Evolutionary conservation across 2,888 invertebrate genomes (phyloP).

Genomic region (Pyrrhia umbra): DNA sequence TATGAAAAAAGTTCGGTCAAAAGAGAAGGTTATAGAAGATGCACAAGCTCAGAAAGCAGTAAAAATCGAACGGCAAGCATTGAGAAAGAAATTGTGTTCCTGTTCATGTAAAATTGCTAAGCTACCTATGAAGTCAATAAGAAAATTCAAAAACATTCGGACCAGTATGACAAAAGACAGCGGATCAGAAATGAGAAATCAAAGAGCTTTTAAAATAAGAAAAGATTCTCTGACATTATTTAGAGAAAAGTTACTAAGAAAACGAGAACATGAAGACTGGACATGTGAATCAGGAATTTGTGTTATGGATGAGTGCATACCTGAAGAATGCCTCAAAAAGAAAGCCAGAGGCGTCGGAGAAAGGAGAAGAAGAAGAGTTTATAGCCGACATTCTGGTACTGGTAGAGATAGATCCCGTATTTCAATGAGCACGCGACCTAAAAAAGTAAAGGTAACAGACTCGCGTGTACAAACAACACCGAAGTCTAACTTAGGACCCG

Average conservation of each 20-base stretch:
- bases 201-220: slow-evolving; percentile 61
- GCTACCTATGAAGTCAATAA: slow-evolving; percentile 42
- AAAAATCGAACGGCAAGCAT: slow-evolving; percentile 47
- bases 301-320: slow-evolving; percentile 20
- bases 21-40: slow-evolving; percentile 7
- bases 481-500: not conserved
- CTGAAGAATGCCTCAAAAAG: slow-evolving; percentile 49
- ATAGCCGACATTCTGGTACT: slow-evolving; percentile 18
- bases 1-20: slow-evolving; percentile 22
- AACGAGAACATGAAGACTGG: slow-evolving; percentile 54
- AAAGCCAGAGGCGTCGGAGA: slow-evolving; percentile 27
- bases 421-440: slow-evolving; percentile 9
- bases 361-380: slow-evolving; percentile 3
- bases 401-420: slow-evolving; percentile 7
- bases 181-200: slow-evolving; percentile 46
- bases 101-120: slow-evolving; percentile 40
- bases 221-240: slow-evolving; percentile 72
- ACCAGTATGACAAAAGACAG: slow-evolving; percentile 50
- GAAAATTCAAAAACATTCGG: slow-evolving; percentile 54
- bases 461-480: slow-evolving; percentile 20
- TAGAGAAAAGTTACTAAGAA: slow-evolving; percentile 67
- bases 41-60: slow-evolving; percentile 9
- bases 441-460: slow-evolving; percentile 20
- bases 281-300: slow-evolving; percentile 54
- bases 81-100: slow-evolving; percentile 46